Evolutionary conservation across 37 sponge, comb jelly and placozoan genomes (phyloP), one percentile per base, ranked within the genome.

Genomic region (Halichondria panicea): DNA sequence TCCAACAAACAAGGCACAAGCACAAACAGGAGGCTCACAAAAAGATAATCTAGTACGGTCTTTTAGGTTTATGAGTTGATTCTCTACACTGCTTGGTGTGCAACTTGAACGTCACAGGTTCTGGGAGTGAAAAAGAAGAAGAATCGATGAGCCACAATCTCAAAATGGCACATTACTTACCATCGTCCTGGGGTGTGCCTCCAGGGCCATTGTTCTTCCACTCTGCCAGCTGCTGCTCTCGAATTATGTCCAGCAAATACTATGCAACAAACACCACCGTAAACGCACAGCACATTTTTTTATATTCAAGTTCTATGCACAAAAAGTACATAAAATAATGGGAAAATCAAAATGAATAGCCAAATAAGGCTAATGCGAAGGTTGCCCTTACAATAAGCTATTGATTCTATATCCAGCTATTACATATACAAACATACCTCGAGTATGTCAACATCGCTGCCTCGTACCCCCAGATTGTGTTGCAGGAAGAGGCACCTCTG

Each of bases 401-500:
- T 48, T 48, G 11, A 15, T 18, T 11, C 13, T 48, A 11, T 24
- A 12, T 7, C 4, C 32, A 30, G 11, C 3, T 28, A 52, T 1
- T 70, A 1, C 53, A 52, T 4, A 57, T 28, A 40, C n/a, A n/a
- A n/a, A 43, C 24, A 34, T 43, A 85, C 85, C 71, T 85, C 85
- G 63, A 85, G 70, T n/a, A 85, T 85, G 65, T 85, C 78, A 9
- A 32, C 56, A 39, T 85, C 85, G 40, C 72, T 64, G 24, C 36
- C 42, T 35, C 71, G 70, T 1, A 85, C 35, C 0, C 64, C 65
- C 34, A 81, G 65, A 71, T 53, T 46, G 22, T 82, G 48, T 9
- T 63, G 66, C 19, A 82, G 67, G 40, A 61, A 72, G 6, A 52
- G 24, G 12, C 71, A 57, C 55, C 48, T 68, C 39, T 8, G 28